Percentiles rank a stretch among this genome's conserved stretches.
Conservation (phyloP, 2,888 invertebrate genomes). For the Cetonia aurata region DNA sequence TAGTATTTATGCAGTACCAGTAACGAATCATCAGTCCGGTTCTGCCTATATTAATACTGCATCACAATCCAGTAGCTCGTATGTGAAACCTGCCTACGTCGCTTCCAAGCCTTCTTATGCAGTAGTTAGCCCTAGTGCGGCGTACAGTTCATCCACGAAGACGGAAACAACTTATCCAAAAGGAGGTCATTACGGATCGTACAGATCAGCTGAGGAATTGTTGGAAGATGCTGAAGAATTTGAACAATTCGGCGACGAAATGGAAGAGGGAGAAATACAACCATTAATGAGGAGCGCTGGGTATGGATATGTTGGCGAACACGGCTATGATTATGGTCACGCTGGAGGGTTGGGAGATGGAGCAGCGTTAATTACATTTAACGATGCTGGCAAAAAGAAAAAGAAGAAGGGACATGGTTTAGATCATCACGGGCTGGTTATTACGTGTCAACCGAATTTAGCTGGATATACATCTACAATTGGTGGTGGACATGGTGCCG, state of each 20-base stretch:
- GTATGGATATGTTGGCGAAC: slow-evolving; percentile 46
- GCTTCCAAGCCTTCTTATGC: slow-evolving; percentile 45
- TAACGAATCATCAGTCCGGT: slow-evolving; percentile 41
- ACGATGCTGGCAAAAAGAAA: slow-evolving; percentile 44
- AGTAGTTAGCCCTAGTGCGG: slow-evolving; percentile 45
- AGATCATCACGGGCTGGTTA: slow-evolving; percentile 62
- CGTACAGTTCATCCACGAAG: slow-evolving; percentile 44
- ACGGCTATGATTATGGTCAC: slow-evolving; percentile 44
- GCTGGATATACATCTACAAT: slow-evolving; percentile 61
- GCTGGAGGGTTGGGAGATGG: slow-evolving; percentile 43
- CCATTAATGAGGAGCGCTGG: slow-evolving; percentile 49
- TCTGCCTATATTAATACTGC: slow-evolving; percentile 41
- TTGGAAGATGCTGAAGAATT: slow-evolving; percentile 38
- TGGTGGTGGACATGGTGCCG: slow-evolving; percentile 35
- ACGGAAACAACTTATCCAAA: slow-evolving; percentile 29
- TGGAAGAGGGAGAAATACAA: slow-evolving; percentile 48
- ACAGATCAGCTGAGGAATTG: slow-evolving; percentile 43
- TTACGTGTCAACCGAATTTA: slow-evolving; percentile 65
- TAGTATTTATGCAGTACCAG: slow-evolving; percentile 46
- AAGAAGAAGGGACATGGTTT: slow-evolving; percentile 48
- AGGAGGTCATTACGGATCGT: slow-evolving; percentile 32
- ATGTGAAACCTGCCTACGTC: slow-evolving; percentile 42
- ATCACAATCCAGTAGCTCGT: slow-evolving; percentile 33
- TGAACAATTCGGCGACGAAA: slow-evolving; percentile 40
- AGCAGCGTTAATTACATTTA: slow-evolving; percentile 42